Base-by-base conservation (phyloP, 2,888 invertebrate genomes). In the Ophioninae sp. region DNA sequence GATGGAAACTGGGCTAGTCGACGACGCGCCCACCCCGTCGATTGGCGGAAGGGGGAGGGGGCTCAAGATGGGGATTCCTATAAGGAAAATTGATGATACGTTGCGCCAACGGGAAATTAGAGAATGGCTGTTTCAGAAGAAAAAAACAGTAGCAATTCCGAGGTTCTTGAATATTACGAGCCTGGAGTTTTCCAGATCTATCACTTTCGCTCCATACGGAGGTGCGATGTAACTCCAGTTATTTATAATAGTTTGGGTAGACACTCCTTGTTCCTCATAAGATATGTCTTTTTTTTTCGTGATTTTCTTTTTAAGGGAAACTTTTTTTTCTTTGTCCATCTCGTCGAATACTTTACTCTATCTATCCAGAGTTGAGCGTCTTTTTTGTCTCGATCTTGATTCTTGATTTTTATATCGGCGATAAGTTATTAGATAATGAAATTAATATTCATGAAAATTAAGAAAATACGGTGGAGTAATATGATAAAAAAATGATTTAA, bases 1-100 rank as follows among this genome's bases (percentile, higher is more conserved):
- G 71, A 72, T 76, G 63, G 41, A 72, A 76, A 77, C 65, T 72
- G 51, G 39, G 65, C 72, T 68, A 68, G 77, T 39, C 67, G n/a
- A 75, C 44, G 44, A 44, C n/a, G 30, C 63, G 61, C 59, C 44
- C 13, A n/a, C 22, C 30, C 30, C 37, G 20, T 73, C 73, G 10
- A 51, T 64, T 30, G 30, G 30, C 30, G 3, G 3, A 30, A 30
- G 30, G 30, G 3, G 30, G 30, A 3, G 30, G 3, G 30, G 30
- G 30, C 2, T 30, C 2, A 22, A n/a, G 51, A n/a, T 37, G 3
- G 3, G 44, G 8, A 51, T 6, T 64, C 44, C 10, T 30, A 71
- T 30, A 71, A 58, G 37, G 37, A 64, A 10, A 17, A 51, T 51
- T 51, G 51, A 51, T 51, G 30, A 51, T 22, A 30, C 64, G 64